Evolutionary conservation across 1,140 invertebrate species (phyloP).

Genomic region (Zaprionus taronus): DNA sequence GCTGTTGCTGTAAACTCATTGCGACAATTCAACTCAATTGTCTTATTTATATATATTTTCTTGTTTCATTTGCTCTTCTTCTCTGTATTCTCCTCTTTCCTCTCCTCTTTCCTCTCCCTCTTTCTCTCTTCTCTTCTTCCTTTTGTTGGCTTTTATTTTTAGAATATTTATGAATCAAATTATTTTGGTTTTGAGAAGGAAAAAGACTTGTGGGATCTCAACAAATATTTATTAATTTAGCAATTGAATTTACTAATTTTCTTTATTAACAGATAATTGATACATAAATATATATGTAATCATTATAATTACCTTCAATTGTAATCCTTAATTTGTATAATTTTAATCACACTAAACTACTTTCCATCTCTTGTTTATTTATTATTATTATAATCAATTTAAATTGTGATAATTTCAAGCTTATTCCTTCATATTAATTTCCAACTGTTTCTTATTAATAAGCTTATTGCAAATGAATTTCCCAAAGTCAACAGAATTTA

Average conservation of each 20-base stretch:
- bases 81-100: neutral
- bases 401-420: too few species aligned
- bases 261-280: neutral
- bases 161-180: slow-evolving; percentile 40
- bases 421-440: too few species aligned
- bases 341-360: too few species aligned
- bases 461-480: neutral
- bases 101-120: neutral
- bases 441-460: too few species aligned
- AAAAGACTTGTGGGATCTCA: neutral
- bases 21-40: slow-evolving; percentile 27
- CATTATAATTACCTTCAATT: too few species aligned
- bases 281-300: too few species aligned
- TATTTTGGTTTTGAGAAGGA: slow-evolving; percentile 12
- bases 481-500: neutral
- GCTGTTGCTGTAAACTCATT: neutral
- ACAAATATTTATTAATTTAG: neutral
- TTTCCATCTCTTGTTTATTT: too few species aligned
- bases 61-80: neutral
- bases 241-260: neutral
- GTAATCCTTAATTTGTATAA: too few species aligned
- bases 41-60: slow-evolving; percentile 15
- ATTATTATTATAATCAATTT: too few species aligned
- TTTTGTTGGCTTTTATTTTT: slow-evolving; percentile 26
- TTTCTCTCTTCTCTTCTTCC: neutral